Evolutionary conservation across 1,140 invertebrate genomes (phyloP).

Genomic region (Drosophila kohkoa): DNA sequence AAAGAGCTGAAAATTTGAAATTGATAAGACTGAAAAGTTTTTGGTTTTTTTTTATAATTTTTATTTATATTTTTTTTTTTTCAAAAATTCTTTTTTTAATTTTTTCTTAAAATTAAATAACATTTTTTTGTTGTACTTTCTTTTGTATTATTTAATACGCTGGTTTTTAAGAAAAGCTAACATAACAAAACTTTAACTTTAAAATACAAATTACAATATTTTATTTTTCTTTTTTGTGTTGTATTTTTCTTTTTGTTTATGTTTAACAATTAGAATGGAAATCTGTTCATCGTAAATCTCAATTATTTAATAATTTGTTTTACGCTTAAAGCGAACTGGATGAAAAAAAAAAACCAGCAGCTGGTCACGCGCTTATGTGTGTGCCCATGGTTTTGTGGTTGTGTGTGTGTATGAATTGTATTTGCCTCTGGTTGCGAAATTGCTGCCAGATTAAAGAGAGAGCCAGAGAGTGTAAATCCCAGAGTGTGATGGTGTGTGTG

Average conservation of each 20-base stretch:
- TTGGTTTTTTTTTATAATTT: conserved; percentile 35
- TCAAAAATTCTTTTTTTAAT: conserved; percentile 67
- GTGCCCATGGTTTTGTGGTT: conserved; percentile 20
- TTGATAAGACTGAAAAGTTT: conserved; percentile 47
- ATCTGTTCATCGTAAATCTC: conserved; percentile 59
- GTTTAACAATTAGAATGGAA: conserved; percentile 55
- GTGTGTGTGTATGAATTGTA: conserved; percentile 20
- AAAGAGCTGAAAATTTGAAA: conserved; percentile 29
- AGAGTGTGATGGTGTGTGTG: not conserved
- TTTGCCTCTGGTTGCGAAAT: conserved; percentile 32
- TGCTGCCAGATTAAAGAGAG: conserved; percentile 43
- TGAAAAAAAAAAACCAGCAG: conserved; percentile 56
- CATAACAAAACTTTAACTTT: conserved; percentile 81
- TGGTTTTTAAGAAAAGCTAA: conserved; percentile 64
- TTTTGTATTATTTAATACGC: conserved; percentile 12
- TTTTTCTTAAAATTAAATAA: conserved; percentile 73
- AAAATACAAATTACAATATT: conserved; percentile 52
- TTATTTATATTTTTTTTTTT: conserved; percentile 33
- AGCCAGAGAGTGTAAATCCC: conserved; percentile 19
- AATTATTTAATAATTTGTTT: conserved; percentile 57
- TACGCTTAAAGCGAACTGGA: conserved; percentile 50
- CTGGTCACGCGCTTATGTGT: conserved; percentile 67
- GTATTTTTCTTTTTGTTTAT: conserved; percentile 40
- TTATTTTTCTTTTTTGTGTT: conserved; percentile 1
- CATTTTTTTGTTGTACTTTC: conserved; percentile 56